Evolutionary conservation across 2,797 vertebrate genomes (phyloP), one percentile per base, ranked within the genome.

Genomic region (Ataeniobius toweri): DNA sequence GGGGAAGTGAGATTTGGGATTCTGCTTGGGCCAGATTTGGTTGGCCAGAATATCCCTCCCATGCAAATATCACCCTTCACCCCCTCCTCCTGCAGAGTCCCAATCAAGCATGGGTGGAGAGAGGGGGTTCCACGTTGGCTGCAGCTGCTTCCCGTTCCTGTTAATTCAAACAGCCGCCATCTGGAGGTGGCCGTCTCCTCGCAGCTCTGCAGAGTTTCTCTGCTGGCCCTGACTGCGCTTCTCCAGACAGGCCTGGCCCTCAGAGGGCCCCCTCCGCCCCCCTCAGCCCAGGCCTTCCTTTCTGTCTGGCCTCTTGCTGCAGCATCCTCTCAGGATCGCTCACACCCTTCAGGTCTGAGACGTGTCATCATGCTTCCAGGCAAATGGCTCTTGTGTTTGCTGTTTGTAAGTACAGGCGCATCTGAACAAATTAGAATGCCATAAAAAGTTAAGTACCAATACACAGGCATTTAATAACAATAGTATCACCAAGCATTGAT

Each of bases 1-100:
- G 92, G 79, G 80, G 97, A 99, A 98, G 97, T 98, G 98, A 99
- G 96, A 96, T 94, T 90, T 95, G 95, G 92, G 96, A 98, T 98
- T 95, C 96, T 96, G 94, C 92, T 94, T 93, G 94, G 94, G 94
- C 95, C 94, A 81, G 90, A 93, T 93, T 93, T 94, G 94, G 92
- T 96, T 96, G 96, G 97, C 96, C 95, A 96, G 96, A 97, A 97
- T 96, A 96, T 98, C 95, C 96, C 93, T 96, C 90, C 95, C 95
- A 98, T 99, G 97, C 97, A 99, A 99, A 99, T 98, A 86, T 91
- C 93, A 44, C 92, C 95, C 94, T 94, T 94, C 91, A 90, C 39
- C 55, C 41, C 18, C 56, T 14, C 44, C 51, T 18, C 55, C 22
- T 85, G 93, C 94, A 92, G 95, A 95, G 95, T 97, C 96, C 97